Conservation (phyloP, 2,888 invertebrate genomes). For the Epinotia ramella region DNA sequence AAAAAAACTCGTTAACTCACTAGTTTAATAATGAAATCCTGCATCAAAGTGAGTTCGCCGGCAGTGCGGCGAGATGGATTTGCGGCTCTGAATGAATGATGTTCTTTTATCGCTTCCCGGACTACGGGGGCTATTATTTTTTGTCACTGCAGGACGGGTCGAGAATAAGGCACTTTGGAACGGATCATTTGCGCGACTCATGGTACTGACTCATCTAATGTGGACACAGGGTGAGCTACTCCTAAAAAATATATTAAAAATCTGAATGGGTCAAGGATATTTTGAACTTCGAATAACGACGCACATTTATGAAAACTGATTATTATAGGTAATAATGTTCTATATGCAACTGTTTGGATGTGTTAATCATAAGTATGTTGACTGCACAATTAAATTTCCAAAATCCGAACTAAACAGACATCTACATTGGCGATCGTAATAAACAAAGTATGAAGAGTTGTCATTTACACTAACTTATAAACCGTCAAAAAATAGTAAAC, state of each 20-base stretch:
- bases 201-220: not conserved
- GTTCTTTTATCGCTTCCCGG: slow-evolving; percentile 48
- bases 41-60: slow-evolving; percentile 8
- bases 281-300: too few species aligned
- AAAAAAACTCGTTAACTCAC: slow-evolving; percentile 3
- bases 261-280: not conserved
- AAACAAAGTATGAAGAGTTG: too few species aligned
- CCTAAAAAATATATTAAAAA: not conserved
- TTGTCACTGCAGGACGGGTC: slow-evolving; percentile 47
- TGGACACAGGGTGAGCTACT: not conserved
- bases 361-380: too few species aligned
- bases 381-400: too few species aligned
- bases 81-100: slow-evolving; percentile 46
- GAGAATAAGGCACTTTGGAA: slow-evolving; percentile 24
- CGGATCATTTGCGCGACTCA: slow-evolving; percentile 18
- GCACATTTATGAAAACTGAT: too few species aligned
- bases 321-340: too few species aligned
- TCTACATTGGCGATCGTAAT: too few species aligned
- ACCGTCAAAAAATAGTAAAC: too few species aligned
- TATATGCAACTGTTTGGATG: too few species aligned
- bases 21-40: slow-evolving; percentile 14
- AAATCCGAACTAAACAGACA: too few species aligned
- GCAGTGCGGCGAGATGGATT: slow-evolving; percentile 9
- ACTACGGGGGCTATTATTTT: slow-evolving; percentile 48
- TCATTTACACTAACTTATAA: too few species aligned